phyloP scores from a whole-genome alignment of 2,888 invertebrate species.

The Agrochola macilenta region DNA sequence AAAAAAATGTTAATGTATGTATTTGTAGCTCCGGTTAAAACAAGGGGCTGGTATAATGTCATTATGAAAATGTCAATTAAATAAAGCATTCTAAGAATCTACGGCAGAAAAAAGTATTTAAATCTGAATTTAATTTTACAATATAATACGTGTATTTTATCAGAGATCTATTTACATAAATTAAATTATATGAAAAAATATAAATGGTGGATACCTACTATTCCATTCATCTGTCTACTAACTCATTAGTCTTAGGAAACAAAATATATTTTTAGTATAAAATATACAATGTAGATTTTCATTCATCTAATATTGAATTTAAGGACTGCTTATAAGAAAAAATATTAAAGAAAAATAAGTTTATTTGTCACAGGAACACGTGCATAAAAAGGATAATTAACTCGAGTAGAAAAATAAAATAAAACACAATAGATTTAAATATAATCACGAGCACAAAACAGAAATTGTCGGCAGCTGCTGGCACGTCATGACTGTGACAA shows the following conservation, averaged over 20 bases:
- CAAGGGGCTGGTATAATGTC: background rate
- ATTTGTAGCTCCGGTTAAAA: conserved; percentile 6
- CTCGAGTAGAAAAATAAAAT: no score
- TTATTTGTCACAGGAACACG: no score
- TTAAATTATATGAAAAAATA: conserved; percentile 6
- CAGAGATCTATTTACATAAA: conserved; percentile 37
- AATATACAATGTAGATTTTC: background rate
- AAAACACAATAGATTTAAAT: no score
- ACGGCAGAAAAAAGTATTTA: conserved; percentile 5
- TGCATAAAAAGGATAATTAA: no score
- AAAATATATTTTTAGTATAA: background rate
- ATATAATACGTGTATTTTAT: background rate
- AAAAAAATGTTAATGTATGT: conserved; percentile 23
- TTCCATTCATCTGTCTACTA: conserved; percentile 26
- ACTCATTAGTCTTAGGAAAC: background rate
- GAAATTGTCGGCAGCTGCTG: no score
- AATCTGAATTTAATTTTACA: background rate
- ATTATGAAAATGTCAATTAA: conserved; percentile 15
- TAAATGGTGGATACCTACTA: background rate
- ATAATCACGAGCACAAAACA: no score
- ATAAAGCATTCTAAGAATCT: conserved; percentile 3
- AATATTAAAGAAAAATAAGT: no score
- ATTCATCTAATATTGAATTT: background rate
- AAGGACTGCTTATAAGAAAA: background rate
- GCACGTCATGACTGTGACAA: no score